Evolutionary conservation across 1,140 invertebrate genomes (phyloP).

Genomic region (Apis dorsata): DNA sequence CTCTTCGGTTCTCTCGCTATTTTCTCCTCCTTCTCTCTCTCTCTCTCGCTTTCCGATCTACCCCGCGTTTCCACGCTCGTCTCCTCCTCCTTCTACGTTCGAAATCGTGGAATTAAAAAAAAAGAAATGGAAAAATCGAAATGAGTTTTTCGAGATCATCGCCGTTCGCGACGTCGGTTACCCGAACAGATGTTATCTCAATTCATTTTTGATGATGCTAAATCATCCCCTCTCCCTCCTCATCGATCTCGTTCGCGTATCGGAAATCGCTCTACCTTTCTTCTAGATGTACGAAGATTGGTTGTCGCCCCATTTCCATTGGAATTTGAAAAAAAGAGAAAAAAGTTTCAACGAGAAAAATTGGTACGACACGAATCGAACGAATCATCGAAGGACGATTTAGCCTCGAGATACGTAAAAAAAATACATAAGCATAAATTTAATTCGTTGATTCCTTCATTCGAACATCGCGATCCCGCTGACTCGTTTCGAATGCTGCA

Average conservation of each 20-base stretch:
- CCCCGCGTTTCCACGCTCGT: neutral
- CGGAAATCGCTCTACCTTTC: slow-evolving; percentile 16
- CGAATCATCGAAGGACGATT: neutral
- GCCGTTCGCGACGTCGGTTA: slow-evolving; percentile 15
- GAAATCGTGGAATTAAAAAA: slow-evolving; percentile 34
- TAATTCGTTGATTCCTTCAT: too few species aligned
- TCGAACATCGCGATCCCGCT: slow-evolving; percentile 2
- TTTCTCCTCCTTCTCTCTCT: neutral
- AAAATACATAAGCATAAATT: neutral
- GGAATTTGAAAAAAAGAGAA: neutral
- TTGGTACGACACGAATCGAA: neutral
- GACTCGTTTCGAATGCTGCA: slow-evolving; percentile 62
- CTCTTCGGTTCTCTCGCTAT: slow-evolving; percentile 38
- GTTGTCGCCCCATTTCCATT: neutral
- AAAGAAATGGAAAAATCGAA: slow-evolving; percentile 31
- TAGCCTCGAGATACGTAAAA: neutral
- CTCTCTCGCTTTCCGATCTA: neutral
- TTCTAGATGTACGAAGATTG: neutral
- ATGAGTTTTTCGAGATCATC: neutral
- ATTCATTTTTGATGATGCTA: slow-evolving; percentile 45
- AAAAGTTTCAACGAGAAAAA: neutral
- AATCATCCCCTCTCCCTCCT: slow-evolving; percentile 6
- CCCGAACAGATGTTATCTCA: slow-evolving; percentile 36
- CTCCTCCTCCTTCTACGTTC: neutral
- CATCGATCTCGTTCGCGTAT: slow-evolving; percentile 13